Evolutionary conservation across 2,113 vertebrate genomes (phyloP), one percentile per base, ranked within the genome.

Genomic region (Egretta garzetta): DNA sequence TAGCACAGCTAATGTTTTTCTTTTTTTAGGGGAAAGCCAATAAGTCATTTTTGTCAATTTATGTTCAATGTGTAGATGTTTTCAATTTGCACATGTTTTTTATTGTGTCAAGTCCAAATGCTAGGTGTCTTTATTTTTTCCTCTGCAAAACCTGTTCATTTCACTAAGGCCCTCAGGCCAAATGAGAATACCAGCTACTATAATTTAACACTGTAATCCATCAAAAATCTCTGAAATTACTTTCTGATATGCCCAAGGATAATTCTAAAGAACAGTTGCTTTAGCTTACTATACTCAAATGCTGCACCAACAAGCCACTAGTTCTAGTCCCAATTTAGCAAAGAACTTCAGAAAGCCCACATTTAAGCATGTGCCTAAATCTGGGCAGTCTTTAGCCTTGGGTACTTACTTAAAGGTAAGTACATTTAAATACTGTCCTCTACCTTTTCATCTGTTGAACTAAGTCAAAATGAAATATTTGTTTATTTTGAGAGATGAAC

Each of bases 181-280:
- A 72, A 53, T 73, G 73, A 76, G 47, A 96, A 50, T 62, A 88
- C 76, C 19, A 76, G 9, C 45, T 82, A 70, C 30, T 88, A 70
- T 83, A 76, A 85, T 90, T 92, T 93, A 93, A 58, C 33, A 66
- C 63, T 37, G 12, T 84, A 96, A 96, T 94, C 80, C 68, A 74
- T 90, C 90, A 93, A 91, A 95, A 95, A 91, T 84, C 79, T 88
- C 82, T 88, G 80, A 95, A 94, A 94, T 86, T 88, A 66, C 80
- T 90, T 96, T 88, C 83, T 91, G 67, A 70, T 95, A 88, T 90
- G 37, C 12, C 24, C 28, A 80, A 73, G 58, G 62, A 91, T 94
- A 94, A 95, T 88, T 91, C 67, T 72, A 83, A 91, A 68, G 43
- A 88, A 63, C 75, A 93, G 71, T 95, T 90, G 63, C 82, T 92